Evolutionary conservation across 2,888 invertebrate genomes (phyloP).

Genomic region (Prenolepis imparis): DNA sequence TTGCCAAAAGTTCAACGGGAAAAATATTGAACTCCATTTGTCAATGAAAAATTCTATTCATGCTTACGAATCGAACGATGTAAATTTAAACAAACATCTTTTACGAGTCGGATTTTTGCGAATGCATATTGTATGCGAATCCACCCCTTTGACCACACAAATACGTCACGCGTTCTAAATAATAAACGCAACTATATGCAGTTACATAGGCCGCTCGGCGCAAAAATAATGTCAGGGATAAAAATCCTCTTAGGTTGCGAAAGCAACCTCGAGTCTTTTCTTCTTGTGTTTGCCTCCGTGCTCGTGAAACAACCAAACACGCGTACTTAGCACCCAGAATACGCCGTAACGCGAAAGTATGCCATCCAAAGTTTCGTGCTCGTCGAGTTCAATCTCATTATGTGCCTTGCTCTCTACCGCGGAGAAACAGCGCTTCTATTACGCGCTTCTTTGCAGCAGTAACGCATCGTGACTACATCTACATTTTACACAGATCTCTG

Average conservation of each 20-base stretch:
- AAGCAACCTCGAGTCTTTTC: conserved; percentile 6
- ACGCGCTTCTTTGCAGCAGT: neutral
- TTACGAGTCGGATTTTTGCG: neutral
- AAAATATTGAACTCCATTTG: neutral
- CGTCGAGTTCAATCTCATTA: conserved; percentile 38
- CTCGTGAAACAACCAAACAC: conserved; percentile 1
- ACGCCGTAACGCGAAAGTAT: neutral
- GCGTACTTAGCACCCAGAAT: neutral
- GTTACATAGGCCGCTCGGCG: neutral
- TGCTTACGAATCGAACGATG: neutral
- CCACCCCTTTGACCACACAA: neutral
- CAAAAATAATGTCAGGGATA: conserved; percentile 16
- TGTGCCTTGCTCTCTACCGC: neutral
- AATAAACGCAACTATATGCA: neutral
- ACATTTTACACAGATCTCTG: neutral
- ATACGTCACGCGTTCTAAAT: neutral
- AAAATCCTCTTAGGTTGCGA: conserved; percentile 38
- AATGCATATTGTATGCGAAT: neutral
- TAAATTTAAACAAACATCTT: neutral
- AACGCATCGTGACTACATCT: neutral
- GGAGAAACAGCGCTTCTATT: conserved; percentile 3
- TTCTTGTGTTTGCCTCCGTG: neutral
- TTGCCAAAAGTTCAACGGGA: conserved; percentile 22
- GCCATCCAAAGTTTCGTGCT: conserved; percentile 23
- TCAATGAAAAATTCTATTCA: neutral